Conservation (phyloP, 2,113 vertebrate genomes). For the Rhombomys opimus region DNA sequence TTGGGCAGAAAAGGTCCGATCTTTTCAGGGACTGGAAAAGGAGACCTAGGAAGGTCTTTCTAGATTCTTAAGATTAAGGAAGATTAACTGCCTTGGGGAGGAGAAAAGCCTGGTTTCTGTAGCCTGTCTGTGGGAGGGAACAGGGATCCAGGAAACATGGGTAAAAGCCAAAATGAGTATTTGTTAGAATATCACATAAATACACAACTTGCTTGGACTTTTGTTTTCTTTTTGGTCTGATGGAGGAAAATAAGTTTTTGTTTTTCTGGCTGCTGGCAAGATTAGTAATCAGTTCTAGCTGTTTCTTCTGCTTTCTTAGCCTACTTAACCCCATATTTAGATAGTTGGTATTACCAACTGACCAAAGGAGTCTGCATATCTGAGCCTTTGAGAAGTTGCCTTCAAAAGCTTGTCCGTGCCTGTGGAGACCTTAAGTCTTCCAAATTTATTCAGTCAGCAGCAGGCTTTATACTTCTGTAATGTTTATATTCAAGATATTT, state of each 20-base stretch:
- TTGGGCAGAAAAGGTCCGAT: background rate
- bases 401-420: background rate
- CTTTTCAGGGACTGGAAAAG: background rate
- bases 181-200: background rate
- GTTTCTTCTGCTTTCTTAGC: background rate
- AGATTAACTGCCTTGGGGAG: background rate
- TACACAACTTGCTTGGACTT: background rate
- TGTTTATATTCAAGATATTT: constrained; percentile 21
- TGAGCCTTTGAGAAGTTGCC: background rate
- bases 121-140: background rate
- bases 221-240: background rate
- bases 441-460: background rate
- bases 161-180: background rate
- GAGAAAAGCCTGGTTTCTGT: background rate
- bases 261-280: background rate
- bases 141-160: background rate
- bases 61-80: background rate
- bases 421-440: background rate
- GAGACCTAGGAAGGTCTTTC: background rate
- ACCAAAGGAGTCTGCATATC: background rate
- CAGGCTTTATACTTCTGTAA: background rate
- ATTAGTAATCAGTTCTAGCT: background rate
- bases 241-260: background rate
- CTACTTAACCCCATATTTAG: constrained; percentile 4
- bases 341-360: background rate